These are phyloP conservation scores for Mermis nigrescens DNA, from an alignment of 2,888 invertebrate genomes.

Conservation along the genomic window DNA sequence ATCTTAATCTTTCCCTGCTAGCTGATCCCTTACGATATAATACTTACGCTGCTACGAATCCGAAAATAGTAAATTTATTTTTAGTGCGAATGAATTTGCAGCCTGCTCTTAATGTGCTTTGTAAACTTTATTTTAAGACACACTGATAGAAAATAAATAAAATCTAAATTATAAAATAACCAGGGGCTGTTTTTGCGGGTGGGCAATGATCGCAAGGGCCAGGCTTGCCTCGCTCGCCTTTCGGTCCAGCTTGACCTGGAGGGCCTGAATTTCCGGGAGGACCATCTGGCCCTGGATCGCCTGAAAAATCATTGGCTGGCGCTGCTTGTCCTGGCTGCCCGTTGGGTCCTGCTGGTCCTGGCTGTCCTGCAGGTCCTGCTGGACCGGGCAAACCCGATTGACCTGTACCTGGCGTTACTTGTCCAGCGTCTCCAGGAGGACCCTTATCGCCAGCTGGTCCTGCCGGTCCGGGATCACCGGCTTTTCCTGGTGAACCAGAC, in stretches of 20 bases:
- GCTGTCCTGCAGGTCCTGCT: not conserved
- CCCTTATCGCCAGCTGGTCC: not conserved
- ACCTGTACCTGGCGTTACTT: not conserved
- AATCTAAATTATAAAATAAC: no score
- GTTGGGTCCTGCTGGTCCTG: not conserved
- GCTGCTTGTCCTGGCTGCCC: not conserved
- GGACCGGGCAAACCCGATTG: not conserved
- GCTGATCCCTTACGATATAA: no score
- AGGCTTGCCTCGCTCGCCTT: conserved; percentile 21
- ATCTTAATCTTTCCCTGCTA: no score
- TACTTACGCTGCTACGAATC: no score
- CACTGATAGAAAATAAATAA: no score
- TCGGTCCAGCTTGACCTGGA: conserved; percentile 23
- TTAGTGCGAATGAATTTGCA: no score
- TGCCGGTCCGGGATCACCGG: not conserved
- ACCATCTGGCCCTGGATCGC: conserved; percentile 1
- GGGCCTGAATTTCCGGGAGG: conserved; percentile 21
- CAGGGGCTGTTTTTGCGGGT: conserved; percentile 25
- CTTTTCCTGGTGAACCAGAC: not conserved
- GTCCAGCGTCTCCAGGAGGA: not conserved
- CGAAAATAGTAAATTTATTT: no score
- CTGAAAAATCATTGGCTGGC: not conserved
- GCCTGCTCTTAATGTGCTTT: no score
- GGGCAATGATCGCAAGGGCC: conserved; percentile 31
- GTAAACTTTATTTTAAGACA: no score